These are phyloP conservation scores for Hydrotaea cyrtoneurina DNA, from an alignment of 2,888 invertebrate species.

Conservation along the genomic window DNA sequence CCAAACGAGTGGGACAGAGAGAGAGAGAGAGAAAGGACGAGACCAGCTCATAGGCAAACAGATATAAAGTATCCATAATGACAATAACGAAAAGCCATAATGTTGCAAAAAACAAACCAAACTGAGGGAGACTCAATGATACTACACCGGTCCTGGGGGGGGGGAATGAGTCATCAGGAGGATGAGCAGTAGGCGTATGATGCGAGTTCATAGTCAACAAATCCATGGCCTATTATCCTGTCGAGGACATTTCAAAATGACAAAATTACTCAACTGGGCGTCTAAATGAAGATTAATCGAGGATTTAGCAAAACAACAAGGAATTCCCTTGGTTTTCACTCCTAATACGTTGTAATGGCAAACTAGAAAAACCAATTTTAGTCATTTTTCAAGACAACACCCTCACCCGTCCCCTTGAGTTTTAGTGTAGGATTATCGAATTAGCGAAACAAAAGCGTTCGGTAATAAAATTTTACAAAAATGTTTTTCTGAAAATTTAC, in stretches of 20 bases:
- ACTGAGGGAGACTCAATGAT: neutral
- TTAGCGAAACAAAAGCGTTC: conserved; percentile 48
- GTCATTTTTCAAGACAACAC: conserved; percentile 35
- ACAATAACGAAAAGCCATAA: conserved; percentile 80
- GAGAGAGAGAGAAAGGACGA: conserved; percentile 66
- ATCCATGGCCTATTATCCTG: neutral
- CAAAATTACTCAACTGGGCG: conserved; percentile 43
- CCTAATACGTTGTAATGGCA: conserved; percentile 63
- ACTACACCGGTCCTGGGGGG: neutral
- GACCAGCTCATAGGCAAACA: conserved; percentile 42
- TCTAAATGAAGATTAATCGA: conserved; percentile 56
- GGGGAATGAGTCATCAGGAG: neutral
- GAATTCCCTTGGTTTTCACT: conserved; percentile 51
- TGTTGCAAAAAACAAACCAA: conserved; percentile 63
- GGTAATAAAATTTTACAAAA: neutral
- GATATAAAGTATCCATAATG: conserved; percentile 73
- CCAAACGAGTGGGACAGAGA: conserved; percentile 40
- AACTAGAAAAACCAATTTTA: conserved; percentile 63
- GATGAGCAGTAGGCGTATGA: neutral
- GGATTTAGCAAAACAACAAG: conserved; percentile 61
- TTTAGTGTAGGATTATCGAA: conserved; percentile 51
- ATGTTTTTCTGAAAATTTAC: neutral
- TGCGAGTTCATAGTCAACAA: neutral
- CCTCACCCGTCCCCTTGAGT: conserved; percentile 17
- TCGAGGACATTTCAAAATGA: conserved; percentile 38